Percentiles rank a stretch among this genome's conserved stretches.
phyloP scores from a whole-genome alignment of 2,888 invertebrate species.

The Mylabris sibirica region DNA sequence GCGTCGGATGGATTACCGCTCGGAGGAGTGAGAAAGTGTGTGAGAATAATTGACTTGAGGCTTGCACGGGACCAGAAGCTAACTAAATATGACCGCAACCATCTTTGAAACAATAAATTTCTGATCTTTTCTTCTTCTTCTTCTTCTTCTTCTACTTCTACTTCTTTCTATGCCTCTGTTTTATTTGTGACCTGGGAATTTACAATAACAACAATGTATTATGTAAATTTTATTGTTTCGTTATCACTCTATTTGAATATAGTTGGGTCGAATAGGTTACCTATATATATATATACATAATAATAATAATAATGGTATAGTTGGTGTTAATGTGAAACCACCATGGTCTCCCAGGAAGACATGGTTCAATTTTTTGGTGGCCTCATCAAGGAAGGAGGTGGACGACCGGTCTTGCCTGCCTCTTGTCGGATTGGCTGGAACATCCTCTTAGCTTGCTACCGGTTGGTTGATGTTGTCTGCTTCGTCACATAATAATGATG shows the following conservation, averaged over 20 bases:
- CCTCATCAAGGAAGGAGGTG: conserved; percentile 51
- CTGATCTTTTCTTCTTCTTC: not conserved
- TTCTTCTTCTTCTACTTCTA: no score
- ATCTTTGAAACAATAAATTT: conserved; percentile 7
- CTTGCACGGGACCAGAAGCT: conserved; percentile 4
- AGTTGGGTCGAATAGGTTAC: not conserved
- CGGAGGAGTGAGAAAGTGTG: not conserved
- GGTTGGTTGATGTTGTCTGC: conserved; percentile 54
- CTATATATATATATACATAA: no score
- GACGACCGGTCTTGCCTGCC: conserved; percentile 50
- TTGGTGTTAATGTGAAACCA: conserved; percentile 35
- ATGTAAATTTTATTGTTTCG: not conserved
- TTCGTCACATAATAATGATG: conserved; percentile 56
- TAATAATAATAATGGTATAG: no score
- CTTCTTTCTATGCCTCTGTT: no score
- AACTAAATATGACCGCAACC: not conserved
- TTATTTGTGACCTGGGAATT: not conserved
- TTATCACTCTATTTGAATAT: not conserved
- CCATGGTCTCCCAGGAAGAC: conserved; percentile 38
- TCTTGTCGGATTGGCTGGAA: conserved; percentile 48
- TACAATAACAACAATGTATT: not conserved
- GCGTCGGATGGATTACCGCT: conserved; percentile 31
- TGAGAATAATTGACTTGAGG: conserved; percentile 7
- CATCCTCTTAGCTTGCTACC: conserved; percentile 49
- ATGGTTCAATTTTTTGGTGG: conserved; percentile 53